A percentile compares a stretch with the other conserved stretches of the same genome.
phyloP scores from a whole-genome alignment of 2,888 invertebrate genomes.

The Sericinus montela region DNA sequence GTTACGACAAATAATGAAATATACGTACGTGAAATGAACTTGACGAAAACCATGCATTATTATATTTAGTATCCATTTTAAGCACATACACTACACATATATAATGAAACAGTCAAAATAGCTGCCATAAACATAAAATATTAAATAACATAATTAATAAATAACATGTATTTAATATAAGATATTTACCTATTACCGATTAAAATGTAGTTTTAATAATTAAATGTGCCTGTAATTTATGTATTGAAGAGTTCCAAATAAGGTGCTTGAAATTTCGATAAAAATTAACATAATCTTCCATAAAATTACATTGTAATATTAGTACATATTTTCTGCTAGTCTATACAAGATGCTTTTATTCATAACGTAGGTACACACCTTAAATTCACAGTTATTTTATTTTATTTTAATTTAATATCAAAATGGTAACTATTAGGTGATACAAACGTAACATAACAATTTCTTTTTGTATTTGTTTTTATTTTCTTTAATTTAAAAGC shows the following conservation, averaged over 20 bases:
- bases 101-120: constrained; percentile 25
- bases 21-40: not conserved
- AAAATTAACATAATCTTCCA: constrained; percentile 44
- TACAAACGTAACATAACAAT: no score
- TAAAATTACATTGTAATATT: constrained; percentile 37
- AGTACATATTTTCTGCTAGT: constrained; percentile 55
- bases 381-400: no score
- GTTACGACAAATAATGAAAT: not conserved
- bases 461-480: no score
- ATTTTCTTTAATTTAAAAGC: no score
- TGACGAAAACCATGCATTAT: not conserved
- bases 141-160: not conserved
- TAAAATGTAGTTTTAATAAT: constrained; percentile 31
- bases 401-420: no score
- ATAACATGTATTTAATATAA: constrained; percentile 11
- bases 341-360: no score
- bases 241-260: constrained; percentile 40
- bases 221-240: constrained; percentile 58
- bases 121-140: constrained; percentile 31
- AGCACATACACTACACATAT: constrained; percentile 8
- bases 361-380: no score
- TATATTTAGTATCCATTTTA: not conserved
- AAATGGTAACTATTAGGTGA: no score
- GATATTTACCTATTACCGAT: constrained; percentile 23
- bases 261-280: constrained; percentile 51